phyloP scores from a whole-genome alignment of 2,888 invertebrate species.

The Eudasyphora cyanicolor region DNA sequence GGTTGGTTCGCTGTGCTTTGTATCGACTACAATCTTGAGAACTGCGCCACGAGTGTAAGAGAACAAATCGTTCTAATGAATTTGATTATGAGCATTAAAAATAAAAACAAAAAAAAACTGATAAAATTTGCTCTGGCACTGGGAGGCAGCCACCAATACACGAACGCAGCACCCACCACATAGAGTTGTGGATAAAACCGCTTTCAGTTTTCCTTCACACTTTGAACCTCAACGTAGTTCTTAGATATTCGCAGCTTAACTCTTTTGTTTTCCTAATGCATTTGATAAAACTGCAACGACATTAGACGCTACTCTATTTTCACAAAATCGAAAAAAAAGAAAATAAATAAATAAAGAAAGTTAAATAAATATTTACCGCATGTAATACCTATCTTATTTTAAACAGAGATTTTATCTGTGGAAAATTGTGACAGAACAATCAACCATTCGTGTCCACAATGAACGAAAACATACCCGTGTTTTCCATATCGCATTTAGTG shows the following conservation, averaged over 20 bases:
- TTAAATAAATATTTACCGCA: not conserved
- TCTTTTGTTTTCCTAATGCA: not conserved
- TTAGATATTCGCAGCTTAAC: not conserved
- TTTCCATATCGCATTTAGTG: conserved; percentile 74
- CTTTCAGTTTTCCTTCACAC: conserved; percentile 61
- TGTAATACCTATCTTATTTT: conserved; percentile 22
- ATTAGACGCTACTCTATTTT: not conserved
- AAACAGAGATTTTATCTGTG: not conserved
- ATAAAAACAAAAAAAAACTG: conserved; percentile 35
- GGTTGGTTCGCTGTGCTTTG: not conserved
- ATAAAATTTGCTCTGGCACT: conserved; percentile 32
- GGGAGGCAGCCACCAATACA: not conserved
- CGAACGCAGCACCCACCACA: not conserved
- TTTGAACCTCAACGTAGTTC: conserved; percentile 56
- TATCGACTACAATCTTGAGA: not conserved
- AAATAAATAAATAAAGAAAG: not conserved
- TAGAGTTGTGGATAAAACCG: not conserved
- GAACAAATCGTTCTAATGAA: conserved; percentile 53
- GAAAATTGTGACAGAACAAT: not conserved
- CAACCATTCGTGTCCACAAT: conserved; percentile 61
- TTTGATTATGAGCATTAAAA: conserved; percentile 38
- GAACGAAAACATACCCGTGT: conserved; percentile 71
- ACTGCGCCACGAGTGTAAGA: conserved; percentile 16
- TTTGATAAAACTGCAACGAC: not conserved
- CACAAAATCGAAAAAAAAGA: not conserved